Conservation (phyloP, 2,888 invertebrate species). For the Coelinius sp. region DNA sequence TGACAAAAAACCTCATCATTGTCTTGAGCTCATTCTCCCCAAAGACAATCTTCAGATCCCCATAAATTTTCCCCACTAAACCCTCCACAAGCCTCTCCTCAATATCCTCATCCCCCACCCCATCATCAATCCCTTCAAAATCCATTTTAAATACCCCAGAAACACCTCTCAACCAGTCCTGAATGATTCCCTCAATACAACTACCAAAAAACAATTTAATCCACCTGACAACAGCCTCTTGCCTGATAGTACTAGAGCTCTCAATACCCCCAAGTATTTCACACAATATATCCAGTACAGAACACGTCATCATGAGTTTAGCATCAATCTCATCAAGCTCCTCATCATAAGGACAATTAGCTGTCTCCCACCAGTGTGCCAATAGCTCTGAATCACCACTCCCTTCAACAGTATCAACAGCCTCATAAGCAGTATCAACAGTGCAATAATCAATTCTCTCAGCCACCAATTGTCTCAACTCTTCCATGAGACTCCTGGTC, state of each 20-base stretch:
- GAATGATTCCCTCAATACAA: constrained; percentile 65
- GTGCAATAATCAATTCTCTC: constrained; percentile 74
- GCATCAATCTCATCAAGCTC: constrained; percentile 73
- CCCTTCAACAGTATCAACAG: constrained; percentile 74
- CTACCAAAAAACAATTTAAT: constrained; percentile 70
- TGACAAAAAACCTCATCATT: constrained; percentile 68
- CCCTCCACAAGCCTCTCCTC: constrained; percentile 53
- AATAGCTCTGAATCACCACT: constrained; percentile 63
- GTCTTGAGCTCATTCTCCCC: constrained; percentile 66
- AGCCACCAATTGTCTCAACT: constrained; percentile 59
- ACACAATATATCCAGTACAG: constrained; percentile 70
- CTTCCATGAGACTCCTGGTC: constrained; percentile 61
- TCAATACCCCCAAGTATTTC: constrained; percentile 71
- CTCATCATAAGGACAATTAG: constrained; percentile 64
- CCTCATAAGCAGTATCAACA: constrained; percentile 76
- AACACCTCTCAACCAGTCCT: constrained; percentile 51
- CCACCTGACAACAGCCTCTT: constrained; percentile 72
- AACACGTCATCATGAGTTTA: constrained; percentile 71
- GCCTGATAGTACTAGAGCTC: constrained; percentile 69
- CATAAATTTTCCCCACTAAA: constrained; percentile 48
- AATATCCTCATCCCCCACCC: constrained; percentile 50
- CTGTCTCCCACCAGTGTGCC: constrained; percentile 63
- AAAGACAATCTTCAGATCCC: constrained; percentile 62
- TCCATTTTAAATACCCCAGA: constrained; percentile 42
- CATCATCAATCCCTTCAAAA: constrained; percentile 45